Evolutionary conservation across 2,888 invertebrate genomes (phyloP).

Genomic region (Noctua fimbriata): DNA sequence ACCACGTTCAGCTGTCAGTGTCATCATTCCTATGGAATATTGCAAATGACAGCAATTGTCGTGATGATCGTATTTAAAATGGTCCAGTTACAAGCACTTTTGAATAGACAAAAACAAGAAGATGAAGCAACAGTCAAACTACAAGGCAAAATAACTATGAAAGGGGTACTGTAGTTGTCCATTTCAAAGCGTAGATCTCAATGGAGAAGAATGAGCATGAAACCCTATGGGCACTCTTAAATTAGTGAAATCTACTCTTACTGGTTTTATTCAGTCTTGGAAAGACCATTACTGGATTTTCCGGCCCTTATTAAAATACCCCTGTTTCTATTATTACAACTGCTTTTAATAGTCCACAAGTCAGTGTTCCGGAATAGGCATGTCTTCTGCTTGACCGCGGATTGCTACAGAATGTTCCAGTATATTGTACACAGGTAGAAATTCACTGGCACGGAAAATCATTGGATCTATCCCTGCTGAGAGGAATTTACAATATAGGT

Average conservation of each 20-base stretch:
- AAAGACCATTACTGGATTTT: background rate
- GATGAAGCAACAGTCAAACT: background rate
- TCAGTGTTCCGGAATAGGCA: constrained; percentile 29
- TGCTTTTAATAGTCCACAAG: constrained; percentile 8
- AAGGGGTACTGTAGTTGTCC: background rate
- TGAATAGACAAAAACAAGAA: background rate
- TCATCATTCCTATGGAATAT: background rate
- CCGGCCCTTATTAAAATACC: background rate
- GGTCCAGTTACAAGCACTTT: background rate
- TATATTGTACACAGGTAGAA: constrained; percentile 31
- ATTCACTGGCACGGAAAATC: constrained; percentile 42
- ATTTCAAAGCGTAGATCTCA: background rate
- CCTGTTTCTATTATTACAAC: background rate
- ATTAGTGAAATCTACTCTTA: background rate
- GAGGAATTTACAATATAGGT: constrained; percentile 1
- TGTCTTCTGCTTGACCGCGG: constrained; percentile 34
- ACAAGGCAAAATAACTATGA: background rate
- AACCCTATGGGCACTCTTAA: background rate
- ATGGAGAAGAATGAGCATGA: background rate
- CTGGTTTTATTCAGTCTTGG: background rate
- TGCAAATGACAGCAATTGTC: background rate
- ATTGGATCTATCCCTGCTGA: constrained; percentile 18
- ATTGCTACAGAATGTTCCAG: constrained; percentile 20
- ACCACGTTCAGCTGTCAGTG: background rate
- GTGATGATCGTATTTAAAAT: background rate